Conservation (phyloP, 2,888 invertebrate species). For the Bruchidius siliquastri region DNA sequence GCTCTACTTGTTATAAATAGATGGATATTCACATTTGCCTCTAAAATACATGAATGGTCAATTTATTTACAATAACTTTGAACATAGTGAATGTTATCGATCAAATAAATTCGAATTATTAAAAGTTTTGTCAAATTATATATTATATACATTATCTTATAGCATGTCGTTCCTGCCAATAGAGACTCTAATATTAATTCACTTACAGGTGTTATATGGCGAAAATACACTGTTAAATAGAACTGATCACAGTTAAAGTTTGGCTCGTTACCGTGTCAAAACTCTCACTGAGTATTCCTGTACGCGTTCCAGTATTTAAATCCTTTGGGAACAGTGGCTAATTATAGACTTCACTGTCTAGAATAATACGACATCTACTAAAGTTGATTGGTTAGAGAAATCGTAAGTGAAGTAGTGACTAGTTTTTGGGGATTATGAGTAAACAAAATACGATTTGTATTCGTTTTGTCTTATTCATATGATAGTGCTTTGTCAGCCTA, state of each 20-base stretch:
- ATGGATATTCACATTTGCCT: no score
- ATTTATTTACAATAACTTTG: no score
- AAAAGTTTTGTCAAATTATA: neutral
- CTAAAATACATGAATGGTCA: no score
- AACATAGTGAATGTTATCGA: no score
- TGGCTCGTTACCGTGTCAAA: neutral
- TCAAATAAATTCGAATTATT: no score
- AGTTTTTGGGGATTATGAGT: neutral
- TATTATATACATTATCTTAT: no score
- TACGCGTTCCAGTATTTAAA: neutral
- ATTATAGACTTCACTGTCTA: neutral
- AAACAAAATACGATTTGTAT: neutral
- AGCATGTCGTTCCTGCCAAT: no score
- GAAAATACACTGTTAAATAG: neutral
- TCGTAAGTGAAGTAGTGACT: neutral
- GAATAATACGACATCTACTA: neutral
- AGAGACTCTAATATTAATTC: no score
- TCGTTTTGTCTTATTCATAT: no score
- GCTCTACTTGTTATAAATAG: no score
- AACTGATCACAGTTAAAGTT: neutral
- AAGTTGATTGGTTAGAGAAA: neutral
- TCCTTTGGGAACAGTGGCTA: neutral
- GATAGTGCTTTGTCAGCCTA: no score
- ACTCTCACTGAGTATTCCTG: neutral
- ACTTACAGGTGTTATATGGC: neutral